Base-by-base conservation (phyloP, 2,113 vertebrate species). In the Alethe diademata region DNA sequence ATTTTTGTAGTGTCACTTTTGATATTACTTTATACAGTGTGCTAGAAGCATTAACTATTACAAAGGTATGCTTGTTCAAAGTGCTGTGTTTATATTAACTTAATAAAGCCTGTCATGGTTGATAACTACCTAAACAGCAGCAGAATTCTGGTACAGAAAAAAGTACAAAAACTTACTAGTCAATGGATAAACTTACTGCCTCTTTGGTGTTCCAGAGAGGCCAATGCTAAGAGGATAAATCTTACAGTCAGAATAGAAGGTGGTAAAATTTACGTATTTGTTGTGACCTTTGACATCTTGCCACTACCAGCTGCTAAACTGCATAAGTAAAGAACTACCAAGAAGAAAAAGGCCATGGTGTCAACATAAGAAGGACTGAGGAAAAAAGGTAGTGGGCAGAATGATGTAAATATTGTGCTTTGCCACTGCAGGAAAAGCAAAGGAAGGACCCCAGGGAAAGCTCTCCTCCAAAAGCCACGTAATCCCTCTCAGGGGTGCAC, bases 391-490 rank as follows among this genome's bases (percentile, higher is more conserved):
- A 76, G 58, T 47, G 45, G 45, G 51, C 35, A 82, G 71, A 93
- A 80, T 83, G 86, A 92, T 88, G 90, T 61, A 90, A 92, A 90
- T 62, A 76, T 53, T 82, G 74, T 88, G 58, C 36, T 85, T 93
- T 90, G 66, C 53, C 66, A 78, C 71, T 65, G 51, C 50, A 90
- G 54, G 19, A 88, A 85, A 91, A 93, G 70, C 58, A 83, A 90
- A 88, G 58, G 42, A 80, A 94, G 54, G 67, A 73, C 75, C 54
- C 47, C n/a, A 62, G 88, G 92, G 78, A 51, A 90, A 70, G 75
- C 14, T 88, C 51, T 73, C 62, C 54, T 90, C 58, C 42, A 54
- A 69, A 72, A 93, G 75, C 60, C 71, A 80, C 9, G 2, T 86
- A 76, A 90, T 82, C 29, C 50, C 64, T 94, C 40, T 66, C 50